These are phyloP conservation scores for Lacanobia oleracea DNA, from an alignment of 2,888 invertebrate species.

Conservation along the genomic window DNA sequence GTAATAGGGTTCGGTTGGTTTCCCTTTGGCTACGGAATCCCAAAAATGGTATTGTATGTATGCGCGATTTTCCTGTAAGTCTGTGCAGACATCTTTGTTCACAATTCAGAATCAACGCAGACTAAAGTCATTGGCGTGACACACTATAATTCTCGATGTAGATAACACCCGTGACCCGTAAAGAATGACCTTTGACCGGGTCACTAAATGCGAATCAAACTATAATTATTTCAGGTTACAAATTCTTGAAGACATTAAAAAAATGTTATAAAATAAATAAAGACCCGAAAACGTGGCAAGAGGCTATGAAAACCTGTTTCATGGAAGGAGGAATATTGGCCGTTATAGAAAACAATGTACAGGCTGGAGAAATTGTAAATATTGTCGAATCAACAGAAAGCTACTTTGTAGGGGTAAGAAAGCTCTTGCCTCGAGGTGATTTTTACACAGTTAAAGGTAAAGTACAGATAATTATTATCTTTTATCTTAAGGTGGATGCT, in stretches of 20 bases:
- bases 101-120: too few species aligned
- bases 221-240: slow-evolving; percentile 62
- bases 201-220: neutral
- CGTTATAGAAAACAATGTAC: slow-evolving; percentile 38
- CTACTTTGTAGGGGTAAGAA: slow-evolving; percentile 65
- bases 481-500: too few species aligned
- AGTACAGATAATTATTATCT: neutral
- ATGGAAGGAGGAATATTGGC: slow-evolving; percentile 65
- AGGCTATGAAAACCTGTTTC: slow-evolving; percentile 68
- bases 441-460: slow-evolving; percentile 70
- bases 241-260: slow-evolving; percentile 38
- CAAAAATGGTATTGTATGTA: too few species aligned
- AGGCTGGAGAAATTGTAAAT: slow-evolving; percentile 20
- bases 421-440: slow-evolving; percentile 37
- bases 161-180: too few species aligned
- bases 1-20: too few species aligned
- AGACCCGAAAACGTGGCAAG: slow-evolving; percentile 58
- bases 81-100: too few species aligned
- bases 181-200: neutral
- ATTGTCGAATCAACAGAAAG: fast-evolving
- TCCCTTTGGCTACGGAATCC: too few species aligned
- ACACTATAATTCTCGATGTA: too few species aligned
- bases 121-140: too few species aligned
- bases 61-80: too few species aligned
- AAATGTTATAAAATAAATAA: slow-evolving; percentile 69